These are phyloP conservation scores for Brienomyrus brachyistius DNA, from an alignment of 2,113 vertebrate genomes.

Conservation along the genomic window DNA sequence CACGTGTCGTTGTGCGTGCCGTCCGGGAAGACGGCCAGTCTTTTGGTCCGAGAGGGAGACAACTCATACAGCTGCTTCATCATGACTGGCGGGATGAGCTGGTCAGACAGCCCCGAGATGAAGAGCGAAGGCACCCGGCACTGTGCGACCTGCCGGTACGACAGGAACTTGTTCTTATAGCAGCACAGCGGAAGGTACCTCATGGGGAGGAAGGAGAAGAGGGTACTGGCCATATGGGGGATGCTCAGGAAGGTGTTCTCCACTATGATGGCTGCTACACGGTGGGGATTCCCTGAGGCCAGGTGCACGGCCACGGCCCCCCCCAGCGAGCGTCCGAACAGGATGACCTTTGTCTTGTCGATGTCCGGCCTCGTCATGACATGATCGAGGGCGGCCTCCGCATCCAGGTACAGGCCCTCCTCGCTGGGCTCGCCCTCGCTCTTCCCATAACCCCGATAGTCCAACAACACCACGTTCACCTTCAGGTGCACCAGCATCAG, in stretches of 20 bases:
- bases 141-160: conserved; percentile 82
- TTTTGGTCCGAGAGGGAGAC: conserved; percentile 95
- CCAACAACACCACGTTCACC: conserved; percentile 86
- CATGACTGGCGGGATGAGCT: conserved; percentile 96
- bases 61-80: conserved; percentile 98
- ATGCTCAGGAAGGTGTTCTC: conserved; percentile 99
- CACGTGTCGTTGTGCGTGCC: conserved; percentile 98
- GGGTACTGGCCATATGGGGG: conserved; percentile 94
- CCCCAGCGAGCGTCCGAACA: conserved; percentile 95
- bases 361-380: conserved; percentile 92
- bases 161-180: conserved; percentile 97
- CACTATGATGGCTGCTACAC: conserved; percentile 87
- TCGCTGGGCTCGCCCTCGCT: conserved; percentile 94
- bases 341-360: conserved; percentile 94
- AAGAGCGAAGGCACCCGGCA: conserved; percentile 98
- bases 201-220: conserved; percentile 95
- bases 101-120: conserved; percentile 93
- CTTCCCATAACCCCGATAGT: conserved; percentile 95
- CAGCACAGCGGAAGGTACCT: conserved; percentile 93
- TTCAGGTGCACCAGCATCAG: conserved; percentile 98
- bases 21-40: conserved; percentile 91
- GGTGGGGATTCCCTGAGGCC: conserved; percentile 88
- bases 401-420: conserved; percentile 85
- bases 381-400: conserved; percentile 90
- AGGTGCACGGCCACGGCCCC: conserved; percentile 90